These are phyloP conservation scores for Drosophila seclusa DNA, from an alignment of 2,888 invertebrate species.

Conservation along the genomic window DNA sequence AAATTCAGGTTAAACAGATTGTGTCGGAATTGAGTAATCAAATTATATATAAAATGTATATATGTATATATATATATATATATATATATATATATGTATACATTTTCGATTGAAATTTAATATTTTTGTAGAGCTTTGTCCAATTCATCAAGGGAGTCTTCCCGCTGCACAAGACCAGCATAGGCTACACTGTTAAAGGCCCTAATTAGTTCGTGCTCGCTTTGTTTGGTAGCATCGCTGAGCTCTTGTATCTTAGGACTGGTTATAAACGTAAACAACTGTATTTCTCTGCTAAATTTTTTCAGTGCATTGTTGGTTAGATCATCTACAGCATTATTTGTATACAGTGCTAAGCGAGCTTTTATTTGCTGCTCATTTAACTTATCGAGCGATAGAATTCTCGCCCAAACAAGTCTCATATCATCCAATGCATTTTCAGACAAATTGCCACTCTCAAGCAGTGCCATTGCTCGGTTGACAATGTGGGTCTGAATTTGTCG, in stretches of 20 bases:
- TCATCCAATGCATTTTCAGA: neutral
- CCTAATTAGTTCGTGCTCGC: slow-evolving; percentile 9
- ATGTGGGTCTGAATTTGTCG: neutral
- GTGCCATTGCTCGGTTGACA: neutral
- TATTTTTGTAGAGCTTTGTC: neutral
- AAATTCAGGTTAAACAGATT: neutral
- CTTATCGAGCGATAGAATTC: neutral
- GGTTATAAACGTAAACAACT: neutral
- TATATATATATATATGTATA: neutral
- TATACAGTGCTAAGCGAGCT: neutral
- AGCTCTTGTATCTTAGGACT: slow-evolving; percentile 17
- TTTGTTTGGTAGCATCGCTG: slow-evolving; percentile 18
- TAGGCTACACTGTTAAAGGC: slow-evolving; percentile 27
- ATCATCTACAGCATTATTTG: neutral
- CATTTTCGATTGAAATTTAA: neutral
- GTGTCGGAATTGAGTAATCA: neutral
- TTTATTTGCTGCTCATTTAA: neutral
- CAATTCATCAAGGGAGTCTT: slow-evolving; percentile 1
- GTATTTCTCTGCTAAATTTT: neutral
- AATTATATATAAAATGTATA: too few relatives aligned
- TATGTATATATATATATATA: neutral
- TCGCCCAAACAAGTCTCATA: rapidly evolving
- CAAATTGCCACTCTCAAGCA: neutral
- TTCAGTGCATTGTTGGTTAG: neutral
- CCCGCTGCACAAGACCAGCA: slow-evolving; percentile 18